phyloP scores from a whole-genome alignment of 1,140 invertebrate genomes.

The Pararge aegeria region DNA sequence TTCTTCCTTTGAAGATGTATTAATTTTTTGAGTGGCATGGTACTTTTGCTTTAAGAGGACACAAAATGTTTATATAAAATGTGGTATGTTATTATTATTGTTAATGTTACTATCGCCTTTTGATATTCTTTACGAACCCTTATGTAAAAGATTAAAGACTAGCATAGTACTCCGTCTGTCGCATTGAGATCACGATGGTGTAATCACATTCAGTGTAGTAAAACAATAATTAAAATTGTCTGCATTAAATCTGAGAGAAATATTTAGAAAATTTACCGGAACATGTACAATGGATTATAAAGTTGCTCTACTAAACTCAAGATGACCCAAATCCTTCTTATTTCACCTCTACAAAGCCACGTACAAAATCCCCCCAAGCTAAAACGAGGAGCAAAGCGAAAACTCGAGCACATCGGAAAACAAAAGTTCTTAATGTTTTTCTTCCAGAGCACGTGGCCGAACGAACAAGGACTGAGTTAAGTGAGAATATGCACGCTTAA shows the following conservation, averaged over 20 bases:
- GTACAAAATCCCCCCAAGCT: background rate
- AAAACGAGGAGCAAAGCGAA: conserved; percentile 12
- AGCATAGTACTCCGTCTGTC: no score
- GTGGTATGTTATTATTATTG: no score
- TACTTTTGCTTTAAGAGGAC: no score
- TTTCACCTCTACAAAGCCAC: background rate
- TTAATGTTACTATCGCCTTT: no score
- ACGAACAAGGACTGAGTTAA: conserved; percentile 56
- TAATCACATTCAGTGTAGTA: no score
- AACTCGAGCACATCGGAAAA: conserved; percentile 8
- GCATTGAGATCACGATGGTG: no score
- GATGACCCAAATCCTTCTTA: conserved; percentile 1
- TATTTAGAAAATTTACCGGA: background rate
- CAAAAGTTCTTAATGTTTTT: conserved; percentile 29
- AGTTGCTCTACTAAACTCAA: background rate
- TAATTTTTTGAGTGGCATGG: no score
- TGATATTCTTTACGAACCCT: no score
- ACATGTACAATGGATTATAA: background rate
- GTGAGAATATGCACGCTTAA: conserved; percentile 70
- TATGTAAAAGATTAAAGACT: no score
- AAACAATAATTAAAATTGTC: no score
- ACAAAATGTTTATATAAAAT: no score
- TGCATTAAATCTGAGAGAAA: background rate
- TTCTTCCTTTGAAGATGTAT: no score
- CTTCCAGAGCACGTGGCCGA: conserved; percentile 32